These are phyloP conservation scores for Cygnus atratus DNA, from an alignment of 2,113 vertebrate genomes.

Conservation along the genomic window DNA sequence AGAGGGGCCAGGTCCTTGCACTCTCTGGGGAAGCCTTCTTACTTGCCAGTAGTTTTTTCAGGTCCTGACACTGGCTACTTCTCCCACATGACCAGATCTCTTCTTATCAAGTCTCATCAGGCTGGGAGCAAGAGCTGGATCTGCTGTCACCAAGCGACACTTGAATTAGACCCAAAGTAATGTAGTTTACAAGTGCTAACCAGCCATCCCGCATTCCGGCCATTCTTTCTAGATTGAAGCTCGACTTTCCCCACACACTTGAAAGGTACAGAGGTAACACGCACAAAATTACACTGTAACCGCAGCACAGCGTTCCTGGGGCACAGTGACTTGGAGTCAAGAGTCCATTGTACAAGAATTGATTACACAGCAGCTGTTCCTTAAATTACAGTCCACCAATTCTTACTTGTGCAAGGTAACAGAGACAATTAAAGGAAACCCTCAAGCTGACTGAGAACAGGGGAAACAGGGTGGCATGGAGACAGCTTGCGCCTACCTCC, in stretches of 20 bases:
- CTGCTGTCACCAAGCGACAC: not conserved
- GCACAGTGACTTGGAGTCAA: not conserved
- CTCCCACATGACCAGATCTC: not conserved
- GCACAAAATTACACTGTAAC: not conserved
- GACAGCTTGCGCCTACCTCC: slow-evolving; percentile 81
- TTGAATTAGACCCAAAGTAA: not conserved
- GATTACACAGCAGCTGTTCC: not conserved
- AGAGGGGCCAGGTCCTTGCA: not conserved
- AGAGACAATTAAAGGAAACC: slow-evolving; percentile 13
- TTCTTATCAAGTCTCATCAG: not conserved
- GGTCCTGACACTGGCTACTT: slow-evolving; percentile 6
- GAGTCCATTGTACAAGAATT: not conserved
- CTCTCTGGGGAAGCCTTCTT: not conserved
- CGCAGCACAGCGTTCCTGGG: not conserved
- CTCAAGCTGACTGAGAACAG: not conserved
- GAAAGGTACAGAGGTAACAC: not conserved
- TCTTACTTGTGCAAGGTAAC: not conserved
- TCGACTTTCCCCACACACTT: not conserved
- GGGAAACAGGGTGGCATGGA: not conserved
- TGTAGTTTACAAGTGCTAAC: not conserved
- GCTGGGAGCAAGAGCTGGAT: not conserved
- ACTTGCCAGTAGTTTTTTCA: not conserved
- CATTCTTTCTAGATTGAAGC: not conserved
- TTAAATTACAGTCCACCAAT: not conserved
- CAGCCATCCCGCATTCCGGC: not conserved